These are phyloP conservation scores for Cheilosia grossa DNA, from an alignment of 2,888 invertebrate genomes.

Conservation along the genomic window DNA sequence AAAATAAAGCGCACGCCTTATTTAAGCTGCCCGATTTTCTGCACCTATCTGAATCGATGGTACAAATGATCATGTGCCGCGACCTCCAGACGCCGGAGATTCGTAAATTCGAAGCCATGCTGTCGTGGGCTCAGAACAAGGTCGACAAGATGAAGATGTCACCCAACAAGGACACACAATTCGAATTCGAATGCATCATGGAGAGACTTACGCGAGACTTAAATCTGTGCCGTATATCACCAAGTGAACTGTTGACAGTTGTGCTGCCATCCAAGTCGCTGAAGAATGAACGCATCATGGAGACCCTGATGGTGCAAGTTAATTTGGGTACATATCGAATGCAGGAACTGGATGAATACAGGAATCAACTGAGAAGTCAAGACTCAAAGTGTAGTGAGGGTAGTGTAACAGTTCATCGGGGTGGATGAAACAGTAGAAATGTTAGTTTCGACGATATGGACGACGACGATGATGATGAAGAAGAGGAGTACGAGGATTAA, in stretches of 20 bases:
- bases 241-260: constrained; percentile 96
- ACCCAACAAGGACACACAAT: constrained; percentile 91
- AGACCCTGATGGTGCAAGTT: constrained; percentile 96
- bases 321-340: constrained; percentile 96
- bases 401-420: constrained; percentile 84
- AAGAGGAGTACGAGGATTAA: constrained; percentile 40
- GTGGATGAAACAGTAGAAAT: constrained; percentile 83
- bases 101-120: constrained; percentile 96
- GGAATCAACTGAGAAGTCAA: constrained; percentile 93
- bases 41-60: constrained; percentile 96
- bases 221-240: constrained; percentile 94
- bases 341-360: constrained; percentile 94
- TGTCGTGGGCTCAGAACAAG: constrained; percentile 94
- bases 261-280: constrained; percentile 96
- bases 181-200: constrained; percentile 97
- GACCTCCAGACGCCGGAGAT: constrained; percentile 95
- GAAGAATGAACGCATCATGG: constrained; percentile 95
- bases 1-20: constrained; percentile 92
- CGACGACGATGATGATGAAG: constrained; percentile 45
- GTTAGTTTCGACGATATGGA: constrained; percentile 81
- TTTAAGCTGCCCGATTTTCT: constrained; percentile 94
- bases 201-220: constrained; percentile 94
- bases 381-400: constrained; percentile 93
- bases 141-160: constrained; percentile 88
- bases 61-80: constrained; percentile 96